phyloP scores from a whole-genome alignment of 1,140 invertebrate genomes.

The Radopholus similis region DNA sequence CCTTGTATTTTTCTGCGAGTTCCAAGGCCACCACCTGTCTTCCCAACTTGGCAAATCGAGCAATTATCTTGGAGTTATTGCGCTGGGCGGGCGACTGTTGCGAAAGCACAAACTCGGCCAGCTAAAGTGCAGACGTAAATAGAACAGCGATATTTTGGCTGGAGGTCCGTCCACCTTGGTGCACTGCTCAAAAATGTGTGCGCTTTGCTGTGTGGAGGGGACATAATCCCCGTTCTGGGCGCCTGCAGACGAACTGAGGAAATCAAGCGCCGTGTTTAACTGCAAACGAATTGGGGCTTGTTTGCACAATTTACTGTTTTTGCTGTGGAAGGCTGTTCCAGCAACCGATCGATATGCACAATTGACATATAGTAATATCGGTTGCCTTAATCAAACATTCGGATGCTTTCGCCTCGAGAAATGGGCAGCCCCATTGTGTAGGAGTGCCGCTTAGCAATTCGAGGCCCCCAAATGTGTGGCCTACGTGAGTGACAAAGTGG shows the following conservation, averaged over 20 bases:
- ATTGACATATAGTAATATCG: no score
- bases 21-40: constrained; percentile 18
- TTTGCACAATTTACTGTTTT: no score
- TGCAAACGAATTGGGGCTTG: no score
- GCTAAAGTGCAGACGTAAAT: constrained; percentile 1
- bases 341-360: no score
- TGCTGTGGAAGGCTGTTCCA: no score
- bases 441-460: background rate
- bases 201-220: background rate
- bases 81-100: constrained; percentile 29
- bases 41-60: constrained; percentile 25
- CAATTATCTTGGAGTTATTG: constrained; percentile 36
- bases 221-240: background rate
- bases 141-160: background rate
- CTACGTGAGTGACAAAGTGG: constrained; percentile 12
- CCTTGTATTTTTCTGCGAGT: constrained; percentile 30
- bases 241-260: background rate
- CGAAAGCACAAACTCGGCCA: constrained; percentile 25
- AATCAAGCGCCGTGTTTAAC: constrained; percentile 13
- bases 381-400: background rate
- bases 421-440: background rate
- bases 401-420: constrained; percentile 7
- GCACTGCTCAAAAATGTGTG: background rate
- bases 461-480: background rate
- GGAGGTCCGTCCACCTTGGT: background rate